Evolutionary conservation across 2,888 invertebrate genomes (phyloP), one percentile per base, ranked within the genome.

Genomic region (Sturmia bella): DNA sequence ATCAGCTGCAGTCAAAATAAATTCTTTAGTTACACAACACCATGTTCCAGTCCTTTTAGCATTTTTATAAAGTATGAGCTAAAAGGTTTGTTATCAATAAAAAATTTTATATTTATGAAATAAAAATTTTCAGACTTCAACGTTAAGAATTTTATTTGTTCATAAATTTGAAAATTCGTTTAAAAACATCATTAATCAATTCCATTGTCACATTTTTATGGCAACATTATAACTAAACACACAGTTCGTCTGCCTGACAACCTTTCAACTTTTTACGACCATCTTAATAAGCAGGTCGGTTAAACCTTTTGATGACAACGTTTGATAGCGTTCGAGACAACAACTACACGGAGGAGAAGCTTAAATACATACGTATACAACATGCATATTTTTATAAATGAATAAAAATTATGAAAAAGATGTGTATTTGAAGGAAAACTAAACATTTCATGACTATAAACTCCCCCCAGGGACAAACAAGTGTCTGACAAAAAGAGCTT

Each of bases 251-350:
- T 63, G 63, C 24, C 15, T 39, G 17, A 45, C 50, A 72, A 13
- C 6, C 54, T 54, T 19, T 5, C 41, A 56, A 15, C 4, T 37
- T 21, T 17, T 12, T 15, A 69, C 57, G 48, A 70, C 57, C 48
- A 61, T 13, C 27, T 73, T 64, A 24, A 75, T 32, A 50, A 11
- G 15, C 21, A 24, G 11, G 12, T 61, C 32, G 59, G 59, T 61
- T 43, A 59, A 76, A 76, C 68, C 75, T 52, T 68, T 61, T 45
- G 75, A 76, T 76, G 75, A 76, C 75, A 76, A 45, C 6, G 52
- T 76, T 52, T 76, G 59, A 76, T 76, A 76, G 59, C 59, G 48
- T 54, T 17, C 37, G n/a, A 41, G 6, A 27, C 27, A 6, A 27
- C 27, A 37, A 64, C 39, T 17, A 43, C n/a, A n/a, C n/a, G 13